Base-by-base conservation (phyloP, 2,888 invertebrate genomes). In the Seladonia tumulorum region DNA sequence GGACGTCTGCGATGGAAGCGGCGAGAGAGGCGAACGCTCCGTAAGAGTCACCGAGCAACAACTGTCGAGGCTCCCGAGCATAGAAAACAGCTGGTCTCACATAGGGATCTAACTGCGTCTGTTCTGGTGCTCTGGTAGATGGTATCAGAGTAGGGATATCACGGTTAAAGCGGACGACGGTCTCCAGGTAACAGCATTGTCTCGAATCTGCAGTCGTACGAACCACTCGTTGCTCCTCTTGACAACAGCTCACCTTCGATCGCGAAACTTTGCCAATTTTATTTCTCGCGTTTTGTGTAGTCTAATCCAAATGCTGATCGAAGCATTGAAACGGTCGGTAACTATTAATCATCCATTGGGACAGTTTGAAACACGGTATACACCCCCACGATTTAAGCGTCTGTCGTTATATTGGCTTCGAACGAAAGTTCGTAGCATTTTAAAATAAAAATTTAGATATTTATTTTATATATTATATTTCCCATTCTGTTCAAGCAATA, bases 81-180 rank as follows among this genome's bases (percentile, higher is more conserved):
- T 83, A 89, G 90, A 86, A 83, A 86, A 91, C 87, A 88, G 81
- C 87, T 83, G 86, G 85, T 88, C 90, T 87, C 91, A 80, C 82
- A 83, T 91, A 89, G 89, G 83, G 89, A 86, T 89, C 83, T 84
- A 87, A 82, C 87, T 82, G 84, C 90, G 90, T 90, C 81, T 79
- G 86, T 80, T 71, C 89, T 88, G 70, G 83, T 86, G 82, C 76
- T 89, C 86, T 79, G 85, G 68, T 76, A 81, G 81, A 81, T 66
- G 87, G 73, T 75, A 83, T 73, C 83, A 83, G 86, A 82, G 91
- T 90, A 91, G 88, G 91, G 90, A 90, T 90, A 91, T 90, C 91
- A 79, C 84, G 87, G 85, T 90, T 91, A 88, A 89, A 89, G 81
- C 82, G 57, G 75, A 76, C 80, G 83, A 70, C 82, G 82, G 87